These are phyloP conservation scores for Bombus haemorrhoidalis DNA, from an alignment of 1,140 invertebrate genomes.

Conservation along the genomic window DNA sequence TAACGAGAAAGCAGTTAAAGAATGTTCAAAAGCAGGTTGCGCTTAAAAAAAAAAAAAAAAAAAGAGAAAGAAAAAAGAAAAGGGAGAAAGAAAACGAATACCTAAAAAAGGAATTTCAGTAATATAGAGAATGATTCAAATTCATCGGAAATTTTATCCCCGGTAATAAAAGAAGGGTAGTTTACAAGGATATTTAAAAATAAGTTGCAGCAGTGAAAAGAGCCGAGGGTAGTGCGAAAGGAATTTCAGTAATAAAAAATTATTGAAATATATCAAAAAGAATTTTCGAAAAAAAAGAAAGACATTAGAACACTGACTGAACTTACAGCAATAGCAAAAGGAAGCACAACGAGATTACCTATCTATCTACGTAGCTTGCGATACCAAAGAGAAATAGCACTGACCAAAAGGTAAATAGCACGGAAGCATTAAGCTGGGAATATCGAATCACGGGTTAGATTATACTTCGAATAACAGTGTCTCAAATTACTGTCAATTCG, in stretches of 20 bases:
- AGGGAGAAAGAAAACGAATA: not conserved
- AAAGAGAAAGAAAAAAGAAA: too few species aligned
- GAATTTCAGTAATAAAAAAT: not conserved
- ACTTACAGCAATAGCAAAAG: not conserved
- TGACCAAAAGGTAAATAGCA: not conserved
- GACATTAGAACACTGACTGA: not conserved
- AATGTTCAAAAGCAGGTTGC: not conserved
- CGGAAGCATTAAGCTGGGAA: not conserved
- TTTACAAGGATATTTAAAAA: not conserved
- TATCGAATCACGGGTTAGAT: not conserved
- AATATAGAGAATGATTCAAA: not conserved
- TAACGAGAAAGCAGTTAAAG: not conserved
- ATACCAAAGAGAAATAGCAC: too few species aligned
- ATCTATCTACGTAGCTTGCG: too few species aligned
- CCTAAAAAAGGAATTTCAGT: not conserved
- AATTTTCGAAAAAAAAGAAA: not conserved
- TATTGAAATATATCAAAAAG: not conserved
- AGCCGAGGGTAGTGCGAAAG: not conserved
- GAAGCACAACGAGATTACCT: too few species aligned
- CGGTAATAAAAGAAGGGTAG: not conserved
- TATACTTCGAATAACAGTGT: not conserved
- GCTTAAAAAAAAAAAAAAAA: too few species aligned
- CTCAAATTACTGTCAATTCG: not conserved
- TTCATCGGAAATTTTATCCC: not conserved
- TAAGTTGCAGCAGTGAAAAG: not conserved